These are phyloP conservation scores for Linyphia triangularis DNA, from an alignment of 2,888 invertebrate species.

Conservation along the genomic window DNA sequence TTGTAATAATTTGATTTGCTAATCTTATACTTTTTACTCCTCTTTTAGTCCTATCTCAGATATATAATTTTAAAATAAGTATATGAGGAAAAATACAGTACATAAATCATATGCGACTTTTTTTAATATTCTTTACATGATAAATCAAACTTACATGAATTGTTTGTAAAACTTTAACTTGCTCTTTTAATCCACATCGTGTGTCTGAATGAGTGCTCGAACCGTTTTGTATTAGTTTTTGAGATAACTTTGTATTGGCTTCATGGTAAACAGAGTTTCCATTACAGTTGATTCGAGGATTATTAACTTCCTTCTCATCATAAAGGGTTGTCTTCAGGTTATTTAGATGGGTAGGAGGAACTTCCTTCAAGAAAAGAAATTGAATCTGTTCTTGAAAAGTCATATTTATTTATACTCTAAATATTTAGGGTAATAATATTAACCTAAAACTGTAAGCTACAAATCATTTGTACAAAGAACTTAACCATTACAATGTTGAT, in stretches of 20 bases:
- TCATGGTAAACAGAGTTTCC: slow-evolving; percentile 30
- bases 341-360: background rate
- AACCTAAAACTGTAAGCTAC: too few relatives aligned
- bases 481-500: too few relatives aligned
- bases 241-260: background rate
- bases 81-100: too few relatives aligned
- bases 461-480: too few relatives aligned
- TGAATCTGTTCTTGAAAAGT: too few relatives aligned
- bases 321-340: background rate
- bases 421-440: background rate
- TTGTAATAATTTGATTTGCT: too few relatives aligned
- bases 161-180: background rate
- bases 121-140: background rate
- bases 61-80: too few relatives aligned
- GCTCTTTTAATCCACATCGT: slow-evolving; percentile 23
- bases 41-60: too few relatives aligned
- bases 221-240: slow-evolving; percentile 43
- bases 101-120: too few relatives aligned
- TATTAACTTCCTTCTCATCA: slow-evolving; percentile 8
- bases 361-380: slow-evolving; percentile 12
- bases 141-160: slow-evolving; percentile 54
- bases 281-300: slow-evolving; percentile 33
- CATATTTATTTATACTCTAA: too few relatives aligned
- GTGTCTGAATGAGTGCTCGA: slow-evolving; percentile 1
- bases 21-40: too few relatives aligned